These are phyloP conservation scores for Sminthopsis crassicaudata DNA, from an alignment of 2,113 vertebrate genomes.

Conservation along the genomic window DNA sequence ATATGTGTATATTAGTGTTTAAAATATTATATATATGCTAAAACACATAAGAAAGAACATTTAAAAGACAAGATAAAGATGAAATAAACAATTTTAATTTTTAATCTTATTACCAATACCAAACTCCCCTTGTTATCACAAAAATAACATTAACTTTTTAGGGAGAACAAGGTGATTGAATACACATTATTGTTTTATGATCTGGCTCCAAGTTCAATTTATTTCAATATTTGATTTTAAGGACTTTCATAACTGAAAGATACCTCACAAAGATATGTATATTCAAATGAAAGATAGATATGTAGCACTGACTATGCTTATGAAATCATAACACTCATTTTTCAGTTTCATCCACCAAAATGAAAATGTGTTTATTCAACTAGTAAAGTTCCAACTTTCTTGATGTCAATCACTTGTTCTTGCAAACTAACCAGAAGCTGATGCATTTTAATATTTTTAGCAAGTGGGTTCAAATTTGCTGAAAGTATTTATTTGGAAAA, in stretches of 20 bases:
- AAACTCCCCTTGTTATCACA: neutral
- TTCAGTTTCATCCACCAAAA: neutral
- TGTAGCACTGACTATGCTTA: neutral
- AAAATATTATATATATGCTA: neutral
- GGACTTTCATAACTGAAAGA: neutral
- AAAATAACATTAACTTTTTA: neutral
- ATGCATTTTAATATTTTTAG: conserved; percentile 1
- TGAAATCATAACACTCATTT: neutral
- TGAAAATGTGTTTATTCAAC: neutral
- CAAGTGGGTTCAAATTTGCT: neutral
- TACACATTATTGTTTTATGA: neutral
- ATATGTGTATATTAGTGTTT: neutral
- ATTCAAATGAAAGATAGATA: neutral
- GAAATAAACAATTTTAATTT: neutral
- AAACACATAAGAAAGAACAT: neutral
- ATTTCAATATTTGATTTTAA: neutral
- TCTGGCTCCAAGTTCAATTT: neutral
- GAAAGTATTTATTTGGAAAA: neutral
- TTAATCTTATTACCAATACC: neutral
- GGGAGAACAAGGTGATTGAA: neutral
- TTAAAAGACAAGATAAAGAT: neutral
- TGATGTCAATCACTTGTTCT: neutral
- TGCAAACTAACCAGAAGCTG: neutral
- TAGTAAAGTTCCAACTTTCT: neutral
- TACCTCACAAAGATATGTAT: neutral